phyloP scores from a whole-genome alignment of 2,888 invertebrate species.

The Drosophila greeni region DNA sequence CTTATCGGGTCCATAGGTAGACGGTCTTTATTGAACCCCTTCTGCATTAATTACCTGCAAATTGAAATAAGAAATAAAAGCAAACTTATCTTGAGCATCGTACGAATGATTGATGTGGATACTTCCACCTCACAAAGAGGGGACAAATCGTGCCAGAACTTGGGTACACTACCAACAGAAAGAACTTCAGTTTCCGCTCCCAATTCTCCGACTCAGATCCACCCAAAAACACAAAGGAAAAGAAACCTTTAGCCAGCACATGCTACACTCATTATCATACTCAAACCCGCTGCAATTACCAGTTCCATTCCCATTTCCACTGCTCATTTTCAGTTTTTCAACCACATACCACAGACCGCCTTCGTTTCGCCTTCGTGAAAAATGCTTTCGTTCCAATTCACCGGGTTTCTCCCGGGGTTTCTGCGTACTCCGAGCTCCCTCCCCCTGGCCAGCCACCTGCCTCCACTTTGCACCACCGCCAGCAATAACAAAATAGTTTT shows the following conservation, averaged over 20 bases:
- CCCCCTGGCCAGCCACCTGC: conserved; percentile 21
- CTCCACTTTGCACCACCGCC: conserved; percentile 32
- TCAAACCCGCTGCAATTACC: conserved; percentile 12
- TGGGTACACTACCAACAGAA: background rate
- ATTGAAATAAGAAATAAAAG: background rate
- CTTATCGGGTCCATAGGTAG: too few relatives aligned
- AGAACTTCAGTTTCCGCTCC: conserved; percentile 10
- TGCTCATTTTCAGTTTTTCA: conserved; percentile 25
- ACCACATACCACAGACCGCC: conserved; percentile 34
- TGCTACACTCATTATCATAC: conserved; percentile 40
- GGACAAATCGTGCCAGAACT: background rate
- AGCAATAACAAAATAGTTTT: conserved; percentile 27
- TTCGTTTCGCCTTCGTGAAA: conserved; percentile 23
- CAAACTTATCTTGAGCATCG: background rate
- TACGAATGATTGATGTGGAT: conserved; percentile 3
- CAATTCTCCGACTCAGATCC: conserved; percentile 2
- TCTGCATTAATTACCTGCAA: too few relatives aligned
- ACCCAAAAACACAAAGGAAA: background rate
- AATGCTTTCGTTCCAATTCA: conserved; percentile 63
- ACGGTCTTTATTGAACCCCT: too few relatives aligned
- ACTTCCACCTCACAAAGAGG: background rate
- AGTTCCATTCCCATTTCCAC: conserved; percentile 32
- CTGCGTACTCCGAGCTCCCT: background rate
- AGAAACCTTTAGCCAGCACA: conserved; percentile 19
- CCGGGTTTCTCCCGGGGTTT: conserved; percentile 47